A percentile compares a stretch with the other conserved stretches of the same genome.
These are phyloP conservation scores for Catajapyx aquilonaris DNA, from an alignment of 1,140 invertebrate species.

Conservation along the genomic window DNA sequence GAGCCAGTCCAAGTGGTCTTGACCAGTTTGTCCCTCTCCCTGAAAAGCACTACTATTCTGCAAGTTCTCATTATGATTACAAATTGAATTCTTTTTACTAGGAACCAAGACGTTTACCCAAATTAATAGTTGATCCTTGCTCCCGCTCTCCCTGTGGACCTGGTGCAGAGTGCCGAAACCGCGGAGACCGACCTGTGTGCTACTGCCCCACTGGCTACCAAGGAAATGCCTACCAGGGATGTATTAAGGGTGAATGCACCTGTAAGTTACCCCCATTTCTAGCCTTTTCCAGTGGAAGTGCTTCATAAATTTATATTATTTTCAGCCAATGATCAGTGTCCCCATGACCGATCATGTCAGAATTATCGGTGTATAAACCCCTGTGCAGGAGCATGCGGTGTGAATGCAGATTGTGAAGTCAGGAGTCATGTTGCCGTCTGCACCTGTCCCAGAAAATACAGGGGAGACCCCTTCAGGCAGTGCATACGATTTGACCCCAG, in stretches of 20 bases:
- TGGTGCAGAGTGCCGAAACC: neutral
- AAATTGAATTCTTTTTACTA: no score
- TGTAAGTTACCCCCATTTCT: no score
- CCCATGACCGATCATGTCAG: conserved; percentile 21
- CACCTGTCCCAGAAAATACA: conserved; percentile 18
- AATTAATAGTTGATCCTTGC: no score
- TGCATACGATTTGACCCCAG: conserved; percentile 38
- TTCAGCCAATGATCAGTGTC: conserved; percentile 22
- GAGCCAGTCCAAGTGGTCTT: no score
- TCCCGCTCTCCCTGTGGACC: neutral
- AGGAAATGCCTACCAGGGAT: no score
- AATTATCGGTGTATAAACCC: conserved; percentile 24
- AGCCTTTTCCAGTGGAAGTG: no score
- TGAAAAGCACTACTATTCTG: no score
- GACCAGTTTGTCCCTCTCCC: no score
- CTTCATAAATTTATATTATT: no score
- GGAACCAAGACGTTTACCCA: no score
- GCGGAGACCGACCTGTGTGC: neutral
- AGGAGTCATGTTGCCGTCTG: conserved; percentile 21
- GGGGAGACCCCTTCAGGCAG: conserved; percentile 28
- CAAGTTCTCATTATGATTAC: no score
- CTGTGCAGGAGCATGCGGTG: conserved; percentile 22
- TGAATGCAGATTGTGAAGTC: conserved; percentile 22
- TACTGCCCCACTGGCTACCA: neutral
- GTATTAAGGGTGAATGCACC: no score